Evolutionary conservation across 2,113 vertebrate species (phyloP).

Genomic region (Oryctolagus cuniculus): mOryCun1.1 NC_091435.1:162098001-162098500

Average conservation of each 20-base stretch:
- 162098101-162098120: constrained; percentile 16
- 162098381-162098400: background rate
- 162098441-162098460: background rate
- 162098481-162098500: background rate
- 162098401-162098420: background rate
- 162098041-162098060: background rate
- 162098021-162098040: too few relatives aligned
- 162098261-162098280: constrained; percentile 40
- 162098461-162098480: background rate
- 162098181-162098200: background rate
- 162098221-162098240: constrained; percentile 29
- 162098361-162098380: background rate
- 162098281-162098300: background rate
- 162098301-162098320: background rate
- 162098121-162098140: constrained; percentile 48
- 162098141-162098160: constrained; percentile 26
- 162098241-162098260: background rate
- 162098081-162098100: background rate
- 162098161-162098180: constrained; percentile 20
- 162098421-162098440: background rate
- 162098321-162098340: background rate
- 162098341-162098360: background rate
- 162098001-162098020: too few relatives aligned
- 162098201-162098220: constrained; percentile 63
- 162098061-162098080: constrained; percentile 54